Base-by-base conservation (phyloP, 2,888 invertebrate species). In the Aspidiotus rigidus region DNA sequence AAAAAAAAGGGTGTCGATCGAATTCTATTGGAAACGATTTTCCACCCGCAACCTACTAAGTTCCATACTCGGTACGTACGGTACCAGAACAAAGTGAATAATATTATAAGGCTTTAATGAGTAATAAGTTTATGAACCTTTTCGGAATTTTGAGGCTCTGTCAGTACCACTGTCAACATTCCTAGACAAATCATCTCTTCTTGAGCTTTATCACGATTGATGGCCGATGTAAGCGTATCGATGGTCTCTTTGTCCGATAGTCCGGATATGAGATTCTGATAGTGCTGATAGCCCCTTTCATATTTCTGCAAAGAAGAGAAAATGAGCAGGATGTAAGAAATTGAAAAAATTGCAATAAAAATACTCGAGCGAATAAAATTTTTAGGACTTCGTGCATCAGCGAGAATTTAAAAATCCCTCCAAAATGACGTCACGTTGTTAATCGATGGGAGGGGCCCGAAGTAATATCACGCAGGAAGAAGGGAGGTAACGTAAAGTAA, bases 191-290 rank as follows among this genome's bases (percentile, higher is more conserved):
- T 88, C 40, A 82, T 77, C 76, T 97, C 96, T 79, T 97, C 96
- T 81, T 95, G 93, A 76, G 88, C 89, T 75, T 84, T 85, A 73
- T 90, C 90, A 79, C 93, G 92, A 77, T 90, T 87, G 73, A 93
- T 89, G 72, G 92, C 88, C 78, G 88, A 90, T 77, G 91, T 93
- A 64, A 96, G 83, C 42, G 89, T 88, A 78, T 96, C 95, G 78
- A 95, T 94, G 75, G 90, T 87, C 80, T 96, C 95, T 77, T 94
- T 90, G 77, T 96, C 96, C 75, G 91, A 93, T 75, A 92, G 84
- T 74, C 92, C 93, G 73, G 85, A 83, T 71, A 87, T 87, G 75
- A 93, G 81, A 75, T 84, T 85, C 79, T 89, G 89, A 73, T 94
- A 83, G 76, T 84, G 85, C 75, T 82, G 82, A 79, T 88, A 90